Base-by-base conservation (phyloP, 2,797 vertebrate genomes). In the Falco cherrug region DNA sequence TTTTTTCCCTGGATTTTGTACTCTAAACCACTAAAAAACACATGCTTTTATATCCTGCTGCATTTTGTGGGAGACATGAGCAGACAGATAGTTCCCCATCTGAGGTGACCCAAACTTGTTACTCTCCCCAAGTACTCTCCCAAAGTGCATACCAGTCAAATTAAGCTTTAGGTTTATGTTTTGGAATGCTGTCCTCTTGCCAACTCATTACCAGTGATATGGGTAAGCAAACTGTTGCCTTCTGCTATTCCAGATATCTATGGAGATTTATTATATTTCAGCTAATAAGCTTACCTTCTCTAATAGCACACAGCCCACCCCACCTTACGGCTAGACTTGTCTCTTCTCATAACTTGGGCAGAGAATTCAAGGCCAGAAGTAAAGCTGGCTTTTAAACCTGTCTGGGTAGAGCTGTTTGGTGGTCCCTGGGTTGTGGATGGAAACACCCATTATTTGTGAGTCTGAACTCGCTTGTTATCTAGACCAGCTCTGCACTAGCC, bases 251-350 rank as follows among this genome's bases (percentile, higher is more conserved):
- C 57, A 77, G 67, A 18, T 86, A 95, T 65, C 84, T 83, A 50
- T 74, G 79, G 82, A 92, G 86, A 92, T 93, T 76, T 87, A 90
- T 87, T 84, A 24, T 70, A 43, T 64, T 93, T 89, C 89, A 57
- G 75, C 74, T 97, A 95, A 95, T 85, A 63, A 81, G 77, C 93
- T 96, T 89, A 70, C 88, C 85, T 97, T 93, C 93, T 65, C 67
- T 88, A 89, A 90, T 82, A 97, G 61, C 89, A 13, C 15, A 4
- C 0, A 19, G 37, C 71, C 91, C 94, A 83, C 85, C 95, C 87
- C 1, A 0, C 94, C 91, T 93, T 96, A 92, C 92, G 93, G 92
- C 87, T 86, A 53, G 69, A 60, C 76, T 92, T 91, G 81, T 47
- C 60, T 87, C 54, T 79, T 88, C 76, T 91, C 47, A 20, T 75